Evolutionary conservation across 2,888 invertebrate species (phyloP).

Genomic region (Epinotia bilunana): DNA sequence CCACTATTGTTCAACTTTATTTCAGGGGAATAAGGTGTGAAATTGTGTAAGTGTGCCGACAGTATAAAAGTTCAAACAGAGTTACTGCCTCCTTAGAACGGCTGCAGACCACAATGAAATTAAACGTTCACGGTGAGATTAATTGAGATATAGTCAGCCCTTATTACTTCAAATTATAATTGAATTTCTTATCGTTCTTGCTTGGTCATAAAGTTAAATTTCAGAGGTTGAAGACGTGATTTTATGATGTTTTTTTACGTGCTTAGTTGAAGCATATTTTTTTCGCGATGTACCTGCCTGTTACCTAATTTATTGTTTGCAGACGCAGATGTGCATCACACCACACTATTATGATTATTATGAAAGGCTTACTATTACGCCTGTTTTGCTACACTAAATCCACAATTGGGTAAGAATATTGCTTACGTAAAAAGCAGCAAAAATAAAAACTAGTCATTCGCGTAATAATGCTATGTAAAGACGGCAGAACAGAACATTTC

Average conservation of each 20-base stretch:
- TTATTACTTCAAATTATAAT: slow-evolving; percentile 13
- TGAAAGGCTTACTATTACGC: too few species aligned
- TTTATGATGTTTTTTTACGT: background rate
- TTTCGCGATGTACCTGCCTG: too few species aligned
- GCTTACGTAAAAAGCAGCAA: background rate
- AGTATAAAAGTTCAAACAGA: background rate
- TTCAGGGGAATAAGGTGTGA: background rate
- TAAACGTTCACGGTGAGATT: slow-evolving; percentile 61
- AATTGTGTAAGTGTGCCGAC: background rate
- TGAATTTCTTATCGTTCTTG: background rate
- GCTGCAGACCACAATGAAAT: slow-evolving; percentile 53
- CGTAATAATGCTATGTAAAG: background rate
- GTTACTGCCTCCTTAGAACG: slow-evolving; percentile 5
- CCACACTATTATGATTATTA: background rate
- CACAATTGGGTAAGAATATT: background rate
- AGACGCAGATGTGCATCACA: background rate
- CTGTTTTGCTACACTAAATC: too few species aligned
- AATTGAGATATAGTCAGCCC: slow-evolving; percentile 16
- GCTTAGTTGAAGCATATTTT: background rate
- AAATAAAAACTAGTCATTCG: background rate
- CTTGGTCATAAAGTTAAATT: background rate
- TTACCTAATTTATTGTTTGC: too few species aligned
- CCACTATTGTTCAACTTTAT: background rate
- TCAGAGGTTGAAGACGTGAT: background rate
- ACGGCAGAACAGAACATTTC: background rate